These are phyloP conservation scores for Ectropis grisescens DNA, from an alignment of 1,140 invertebrate species.

Conservation along the genomic window DNA sequence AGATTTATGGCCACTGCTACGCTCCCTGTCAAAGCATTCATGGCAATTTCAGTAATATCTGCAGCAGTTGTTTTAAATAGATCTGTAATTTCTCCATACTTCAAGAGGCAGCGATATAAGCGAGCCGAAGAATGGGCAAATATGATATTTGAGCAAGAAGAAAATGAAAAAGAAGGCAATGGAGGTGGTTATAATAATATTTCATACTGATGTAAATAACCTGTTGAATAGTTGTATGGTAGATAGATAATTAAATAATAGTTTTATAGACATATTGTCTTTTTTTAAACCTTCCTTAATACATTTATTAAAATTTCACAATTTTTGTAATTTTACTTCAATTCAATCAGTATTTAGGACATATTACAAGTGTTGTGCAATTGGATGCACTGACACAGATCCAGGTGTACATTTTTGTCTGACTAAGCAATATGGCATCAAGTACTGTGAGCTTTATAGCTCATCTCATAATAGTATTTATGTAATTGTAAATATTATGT, in stretches of 20 bases:
- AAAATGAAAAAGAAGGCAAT: constrained; percentile 15
- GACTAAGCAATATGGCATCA: too few relatives aligned
- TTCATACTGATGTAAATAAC: constrained; percentile 10
- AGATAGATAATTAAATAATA: constrained; percentile 12
- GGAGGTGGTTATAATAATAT: constrained; percentile 11
- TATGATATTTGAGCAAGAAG: constrained; percentile 42
- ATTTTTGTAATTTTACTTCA: too few relatives aligned
- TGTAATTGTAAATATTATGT: too few relatives aligned
- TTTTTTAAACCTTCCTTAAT: too few relatives aligned
- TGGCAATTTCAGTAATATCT: constrained; percentile 41
- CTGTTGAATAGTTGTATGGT: neutral
- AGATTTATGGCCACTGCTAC: constrained; percentile 29
- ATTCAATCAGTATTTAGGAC: too few relatives aligned
- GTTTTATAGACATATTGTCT: too few relatives aligned
- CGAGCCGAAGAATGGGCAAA: constrained; percentile 47
- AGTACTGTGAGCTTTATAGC: too few relatives aligned
- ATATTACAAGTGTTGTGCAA: too few relatives aligned
- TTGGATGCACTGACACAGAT: too few relatives aligned
- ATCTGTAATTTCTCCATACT: constrained; percentile 30
- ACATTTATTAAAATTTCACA: too few relatives aligned
- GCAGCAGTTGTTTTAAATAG: constrained; percentile 24
- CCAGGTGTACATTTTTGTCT: too few relatives aligned
- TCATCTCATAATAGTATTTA: too few relatives aligned
- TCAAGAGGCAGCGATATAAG: constrained; percentile 20
- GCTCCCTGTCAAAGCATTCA: constrained; percentile 38